These are phyloP conservation scores for Amphiura filiformis DNA, from an alignment of 35 echinoderm and acorn worm genomes.

Conservation along the genomic window DNA sequence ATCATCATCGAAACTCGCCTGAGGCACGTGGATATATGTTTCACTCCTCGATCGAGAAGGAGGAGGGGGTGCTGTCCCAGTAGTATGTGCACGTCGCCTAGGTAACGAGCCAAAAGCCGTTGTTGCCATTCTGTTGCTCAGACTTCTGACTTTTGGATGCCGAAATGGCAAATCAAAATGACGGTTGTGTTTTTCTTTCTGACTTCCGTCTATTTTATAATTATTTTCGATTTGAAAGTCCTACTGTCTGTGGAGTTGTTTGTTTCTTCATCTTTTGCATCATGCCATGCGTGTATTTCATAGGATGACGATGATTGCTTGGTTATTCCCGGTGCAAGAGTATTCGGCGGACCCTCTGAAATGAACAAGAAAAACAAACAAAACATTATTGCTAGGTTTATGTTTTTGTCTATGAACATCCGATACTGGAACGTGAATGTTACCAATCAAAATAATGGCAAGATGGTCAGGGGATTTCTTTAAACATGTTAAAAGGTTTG, in stretches of 20 bases:
- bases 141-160: neutral
- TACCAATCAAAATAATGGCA: too few species aligned
- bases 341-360: neutral
- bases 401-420: too few species aligned
- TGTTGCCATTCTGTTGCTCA: slow-evolving; percentile 10
- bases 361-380: neutral
- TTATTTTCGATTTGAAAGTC: neutral
- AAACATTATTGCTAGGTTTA: too few species aligned
- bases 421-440: too few species aligned
- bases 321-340: neutral
- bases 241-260: neutral
- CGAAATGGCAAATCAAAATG: neutral
- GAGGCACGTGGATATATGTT: neutral
- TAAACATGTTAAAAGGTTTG: too few species aligned
- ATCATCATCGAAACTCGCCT: slow-evolving; percentile 11
- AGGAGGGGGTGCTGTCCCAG: neutral
- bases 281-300: neutral
- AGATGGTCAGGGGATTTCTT: too few species aligned
- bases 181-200: neutral
- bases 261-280: neutral
- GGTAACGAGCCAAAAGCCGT: neutral
- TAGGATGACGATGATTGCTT: neutral
- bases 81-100: slow-evolving; percentile 6
- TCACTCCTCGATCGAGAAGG: neutral
- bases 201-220: neutral